phyloP scores from a whole-genome alignment of 2,888 invertebrate species.

The Girardia tigrina region DNA sequence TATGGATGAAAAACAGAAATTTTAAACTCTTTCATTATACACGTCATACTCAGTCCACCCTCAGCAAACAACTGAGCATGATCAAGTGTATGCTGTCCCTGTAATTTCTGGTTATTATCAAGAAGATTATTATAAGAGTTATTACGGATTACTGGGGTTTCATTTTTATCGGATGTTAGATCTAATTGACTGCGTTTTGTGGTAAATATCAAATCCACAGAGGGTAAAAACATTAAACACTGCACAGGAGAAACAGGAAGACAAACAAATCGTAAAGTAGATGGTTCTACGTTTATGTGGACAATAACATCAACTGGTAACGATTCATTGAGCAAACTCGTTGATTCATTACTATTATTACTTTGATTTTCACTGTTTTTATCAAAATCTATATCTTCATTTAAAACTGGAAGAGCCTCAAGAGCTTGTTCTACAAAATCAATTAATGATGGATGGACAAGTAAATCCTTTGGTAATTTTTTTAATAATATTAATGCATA shows the following conservation, averaged over 20 bases:
- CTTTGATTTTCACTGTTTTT: constrained; percentile 39
- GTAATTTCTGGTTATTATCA: neutral
- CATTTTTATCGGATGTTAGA: neutral
- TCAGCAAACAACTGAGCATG: constrained; percentile 26
- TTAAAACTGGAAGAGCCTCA: constrained; percentile 68
- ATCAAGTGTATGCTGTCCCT: neutral
- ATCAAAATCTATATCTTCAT: constrained; percentile 21
- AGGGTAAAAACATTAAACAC: constrained; percentile 83
- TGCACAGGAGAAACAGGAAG: constrained; percentile 84
- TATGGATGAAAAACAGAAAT: constrained; percentile 97
- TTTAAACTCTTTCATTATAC: constrained; percentile 86
- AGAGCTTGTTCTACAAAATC: constrained; percentile 91
- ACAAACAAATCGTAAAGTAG: constrained; percentile 85
- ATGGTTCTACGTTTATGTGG: constrained; percentile 92
- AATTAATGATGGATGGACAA: constrained; percentile 85
- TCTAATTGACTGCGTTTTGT: constrained; percentile 42
- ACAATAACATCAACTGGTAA: constrained; percentile 94
- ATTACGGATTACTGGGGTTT: neutral
- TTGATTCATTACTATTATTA: constrained; percentile 39
- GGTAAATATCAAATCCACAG: constrained; percentile 89
- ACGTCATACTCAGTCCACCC: constrained; percentile 80
- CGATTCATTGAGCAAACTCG: constrained; percentile 31
- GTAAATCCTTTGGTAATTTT: constrained; percentile 85
- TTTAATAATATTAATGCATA: constrained; percentile 91
- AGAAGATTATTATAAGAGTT: neutral